These are phyloP conservation scores for Sarcophaga variegata DNA, from an alignment of 2,888 invertebrate genomes.

Conservation along the genomic window DNA sequence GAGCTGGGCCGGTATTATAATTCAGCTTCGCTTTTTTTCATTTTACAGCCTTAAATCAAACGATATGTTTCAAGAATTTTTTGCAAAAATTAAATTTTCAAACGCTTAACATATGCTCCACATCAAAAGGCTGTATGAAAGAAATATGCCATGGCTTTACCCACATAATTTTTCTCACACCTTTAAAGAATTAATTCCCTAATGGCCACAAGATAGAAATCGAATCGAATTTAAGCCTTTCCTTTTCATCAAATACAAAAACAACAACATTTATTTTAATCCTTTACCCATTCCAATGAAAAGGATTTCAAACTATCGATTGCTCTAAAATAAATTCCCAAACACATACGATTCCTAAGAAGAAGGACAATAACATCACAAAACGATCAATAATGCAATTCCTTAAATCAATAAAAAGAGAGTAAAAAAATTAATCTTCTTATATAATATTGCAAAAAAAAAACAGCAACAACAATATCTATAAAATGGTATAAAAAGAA, in stretches of 20 bases:
- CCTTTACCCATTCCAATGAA: conserved; percentile 58
- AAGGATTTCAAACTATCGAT: conserved; percentile 47
- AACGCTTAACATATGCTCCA: too few species aligned
- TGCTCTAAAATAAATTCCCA: conserved; percentile 68
- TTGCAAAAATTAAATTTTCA: too few species aligned
- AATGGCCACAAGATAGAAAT: conserved; percentile 49
- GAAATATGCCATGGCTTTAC: not conserved
- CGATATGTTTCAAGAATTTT: too few species aligned
- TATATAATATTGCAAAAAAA: conserved; percentile 64
- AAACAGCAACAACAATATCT: not conserved
- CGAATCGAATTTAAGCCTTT: conserved; percentile 62
- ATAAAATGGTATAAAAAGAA: conserved; percentile 23
- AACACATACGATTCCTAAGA: conserved; percentile 60
- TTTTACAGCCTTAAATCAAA: too few species aligned
- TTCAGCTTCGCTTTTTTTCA: too few species aligned
- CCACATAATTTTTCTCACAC: conserved; percentile 56
- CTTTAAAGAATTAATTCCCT: conserved; percentile 52
- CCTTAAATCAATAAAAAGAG: conserved; percentile 53
- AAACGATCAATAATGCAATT: conserved; percentile 9
- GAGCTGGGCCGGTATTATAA: too few species aligned
- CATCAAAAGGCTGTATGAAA: too few species aligned
- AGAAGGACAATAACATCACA: conserved; percentile 6
- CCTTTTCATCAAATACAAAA: not conserved
- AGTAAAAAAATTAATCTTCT: conserved; percentile 61
- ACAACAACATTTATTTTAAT: conserved; percentile 49